Conservation (phyloP, 2,113 vertebrate species). For the Leiothrix lutea region DNA sequence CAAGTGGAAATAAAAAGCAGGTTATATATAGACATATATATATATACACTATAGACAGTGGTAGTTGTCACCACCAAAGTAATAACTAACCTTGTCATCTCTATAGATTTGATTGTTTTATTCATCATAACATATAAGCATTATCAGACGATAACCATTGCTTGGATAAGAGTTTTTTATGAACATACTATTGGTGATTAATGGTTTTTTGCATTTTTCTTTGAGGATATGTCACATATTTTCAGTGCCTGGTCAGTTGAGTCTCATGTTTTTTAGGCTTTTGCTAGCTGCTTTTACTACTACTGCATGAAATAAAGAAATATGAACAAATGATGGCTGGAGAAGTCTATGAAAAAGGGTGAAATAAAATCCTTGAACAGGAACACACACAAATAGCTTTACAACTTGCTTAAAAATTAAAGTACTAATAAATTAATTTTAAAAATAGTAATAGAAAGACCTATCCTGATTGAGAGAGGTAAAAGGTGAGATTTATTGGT, state of each 20-base stretch:
- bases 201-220: not conserved
- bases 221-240: not conserved
- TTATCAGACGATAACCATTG: not conserved
- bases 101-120: not conserved
- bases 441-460: not conserved
- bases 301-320: not conserved
- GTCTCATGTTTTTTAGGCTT: not conserved
- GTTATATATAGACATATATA: not conserved
- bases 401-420: not conserved
- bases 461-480: not conserved
- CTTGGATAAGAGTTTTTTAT: not conserved
- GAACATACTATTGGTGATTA: not conserved
- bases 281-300: not conserved
- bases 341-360: not conserved
- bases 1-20: not conserved
- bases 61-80: not conserved
- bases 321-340: not conserved
- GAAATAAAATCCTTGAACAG: not conserved
- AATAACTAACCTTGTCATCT: not conserved
- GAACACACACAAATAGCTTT: not conserved
- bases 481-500: not conserved
- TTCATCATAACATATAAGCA: not conserved
- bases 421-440: not conserved
- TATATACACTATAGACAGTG: too few relatives aligned
- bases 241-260: not conserved